phyloP scores from a whole-genome alignment of 2,113 vertebrate species.

The Urocolius indicus region DNA sequence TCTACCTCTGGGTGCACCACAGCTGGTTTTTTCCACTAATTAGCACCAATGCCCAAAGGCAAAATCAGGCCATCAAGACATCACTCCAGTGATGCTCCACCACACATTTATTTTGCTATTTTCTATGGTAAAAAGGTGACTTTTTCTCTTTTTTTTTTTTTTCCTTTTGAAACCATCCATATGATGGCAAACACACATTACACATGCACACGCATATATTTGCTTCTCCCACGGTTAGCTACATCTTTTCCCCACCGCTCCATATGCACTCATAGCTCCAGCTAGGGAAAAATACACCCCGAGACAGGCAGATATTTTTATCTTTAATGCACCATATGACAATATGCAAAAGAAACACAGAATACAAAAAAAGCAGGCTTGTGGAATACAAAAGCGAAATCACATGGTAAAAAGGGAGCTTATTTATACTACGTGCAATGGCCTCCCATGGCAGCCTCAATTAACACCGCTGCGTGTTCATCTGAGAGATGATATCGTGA shows the following conservation, averaged over 20 bases:
- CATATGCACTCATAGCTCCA: conserved; percentile 34
- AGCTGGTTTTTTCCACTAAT: background rate
- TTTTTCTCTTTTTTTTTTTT: background rate
- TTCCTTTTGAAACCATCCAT: background rate
- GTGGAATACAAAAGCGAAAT: conserved; percentile 49
- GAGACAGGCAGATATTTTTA: conserved; percentile 66
- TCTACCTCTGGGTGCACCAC: background rate
- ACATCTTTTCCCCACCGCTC: conserved; percentile 17
- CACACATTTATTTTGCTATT: background rate
- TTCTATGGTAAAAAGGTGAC: background rate
- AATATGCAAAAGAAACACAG: conserved; percentile 40
- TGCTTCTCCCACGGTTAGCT: background rate
- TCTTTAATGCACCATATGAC: conserved; percentile 64
- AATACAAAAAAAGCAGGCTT: conserved; percentile 37
- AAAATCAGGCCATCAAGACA: conserved; percentile 5
- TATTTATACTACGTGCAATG: conserved; percentile 54
- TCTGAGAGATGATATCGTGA: background rate
- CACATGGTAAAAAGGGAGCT: conserved; percentile 5
- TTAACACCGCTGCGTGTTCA: conserved; percentile 19
- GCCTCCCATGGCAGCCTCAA: conserved; percentile 71
- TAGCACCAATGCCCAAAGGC: background rate
- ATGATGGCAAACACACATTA: background rate
- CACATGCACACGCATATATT: background rate
- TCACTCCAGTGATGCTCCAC: background rate
- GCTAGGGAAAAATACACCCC: conserved; percentile 55